phyloP scores from a whole-genome alignment of 2,888 invertebrate species.

The Pinctada fucata region DNA sequence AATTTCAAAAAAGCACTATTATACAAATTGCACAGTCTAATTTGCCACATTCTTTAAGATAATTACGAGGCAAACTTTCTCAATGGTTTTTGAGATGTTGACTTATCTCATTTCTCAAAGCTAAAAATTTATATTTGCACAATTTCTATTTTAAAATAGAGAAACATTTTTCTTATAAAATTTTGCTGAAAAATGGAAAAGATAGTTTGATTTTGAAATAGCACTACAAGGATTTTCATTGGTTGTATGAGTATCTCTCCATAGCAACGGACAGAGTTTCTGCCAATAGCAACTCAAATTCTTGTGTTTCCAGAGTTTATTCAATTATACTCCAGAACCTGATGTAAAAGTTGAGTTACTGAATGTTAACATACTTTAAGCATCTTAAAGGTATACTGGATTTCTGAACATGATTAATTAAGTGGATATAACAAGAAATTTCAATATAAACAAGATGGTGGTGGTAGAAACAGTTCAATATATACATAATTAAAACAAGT shows the following conservation, averaged over 20 bases:
- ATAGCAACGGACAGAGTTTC: neutral
- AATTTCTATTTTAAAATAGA: too few species aligned
- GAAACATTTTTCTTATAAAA: neutral
- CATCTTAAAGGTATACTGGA: neutral
- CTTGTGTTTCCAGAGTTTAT: neutral
- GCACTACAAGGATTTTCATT: neutral
- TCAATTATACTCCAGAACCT: neutral
- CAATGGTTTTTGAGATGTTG: too few species aligned
- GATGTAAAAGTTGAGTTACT: too few species aligned
- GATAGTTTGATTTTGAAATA: neutral
- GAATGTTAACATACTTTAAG: too few species aligned
- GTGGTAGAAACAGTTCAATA: neutral
- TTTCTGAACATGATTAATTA: neutral
- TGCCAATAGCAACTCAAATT: neutral
- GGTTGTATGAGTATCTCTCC: neutral
- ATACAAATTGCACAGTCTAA: too few species aligned
- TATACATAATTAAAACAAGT: neutral
- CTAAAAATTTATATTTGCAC: too few species aligned
- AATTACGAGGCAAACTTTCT: too few species aligned
- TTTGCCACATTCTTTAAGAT: too few species aligned
- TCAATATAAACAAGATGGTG: neutral
- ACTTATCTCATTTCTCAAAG: too few species aligned
- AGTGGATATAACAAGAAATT: neutral
- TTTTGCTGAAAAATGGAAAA: neutral
- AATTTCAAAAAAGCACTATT: too few species aligned